Percentiles rank a stretch among this genome's conserved stretches.
These are phyloP conservation scores for Gyrodactylus salaris DNA, from an alignment of 1,140 invertebrate species.

Conservation along the genomic window DNA sequence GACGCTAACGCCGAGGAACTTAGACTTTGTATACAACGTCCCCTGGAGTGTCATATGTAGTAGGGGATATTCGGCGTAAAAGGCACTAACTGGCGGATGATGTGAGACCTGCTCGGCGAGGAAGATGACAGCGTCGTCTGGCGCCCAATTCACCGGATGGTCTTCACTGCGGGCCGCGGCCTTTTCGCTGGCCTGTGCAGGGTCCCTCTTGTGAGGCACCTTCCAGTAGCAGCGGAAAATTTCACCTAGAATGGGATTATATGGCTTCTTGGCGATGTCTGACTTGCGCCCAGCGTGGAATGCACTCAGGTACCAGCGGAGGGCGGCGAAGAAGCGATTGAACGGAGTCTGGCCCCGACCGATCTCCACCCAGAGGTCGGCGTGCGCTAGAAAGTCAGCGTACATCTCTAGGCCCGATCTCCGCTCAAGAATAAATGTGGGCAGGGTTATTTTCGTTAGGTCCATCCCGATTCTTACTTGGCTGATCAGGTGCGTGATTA, in stretches of 20 bases:
- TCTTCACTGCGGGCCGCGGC: constrained; percentile 6
- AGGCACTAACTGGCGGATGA: constrained; percentile 28
- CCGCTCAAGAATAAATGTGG: constrained; percentile 21
- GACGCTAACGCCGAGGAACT: constrained; percentile 73
- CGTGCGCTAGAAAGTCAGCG: constrained; percentile 22
- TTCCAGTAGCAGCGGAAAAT: constrained; percentile 19
- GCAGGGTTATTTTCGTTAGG: constrained; percentile 20
- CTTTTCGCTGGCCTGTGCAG: neutral
- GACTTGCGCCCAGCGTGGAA: constrained; percentile 63
- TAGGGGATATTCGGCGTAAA: constrained; percentile 67
- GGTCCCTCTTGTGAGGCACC: constrained; percentile 10
- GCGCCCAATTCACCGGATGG: constrained; percentile 17
- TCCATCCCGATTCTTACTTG: constrained; percentile 21
- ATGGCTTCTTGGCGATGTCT: constrained; percentile 30
- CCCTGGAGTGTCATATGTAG: constrained; percentile 61
- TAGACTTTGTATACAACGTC: constrained; percentile 84
- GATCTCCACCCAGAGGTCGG: constrained; percentile 28
- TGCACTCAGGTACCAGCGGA: constrained; percentile 23
- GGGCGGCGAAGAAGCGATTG: constrained; percentile 61
- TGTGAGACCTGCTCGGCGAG: constrained; percentile 22
- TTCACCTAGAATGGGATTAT: constrained; percentile 23
- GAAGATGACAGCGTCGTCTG: constrained; percentile 16
- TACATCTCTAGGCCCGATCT: constrained; percentile 21
- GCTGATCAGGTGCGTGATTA: constrained; percentile 32
- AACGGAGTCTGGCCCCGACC: constrained; percentile 40